These are phyloP conservation scores for Oligia fasciuncula DNA, from an alignment of 2,888 invertebrate genomes.

Conservation along the genomic window DNA sequence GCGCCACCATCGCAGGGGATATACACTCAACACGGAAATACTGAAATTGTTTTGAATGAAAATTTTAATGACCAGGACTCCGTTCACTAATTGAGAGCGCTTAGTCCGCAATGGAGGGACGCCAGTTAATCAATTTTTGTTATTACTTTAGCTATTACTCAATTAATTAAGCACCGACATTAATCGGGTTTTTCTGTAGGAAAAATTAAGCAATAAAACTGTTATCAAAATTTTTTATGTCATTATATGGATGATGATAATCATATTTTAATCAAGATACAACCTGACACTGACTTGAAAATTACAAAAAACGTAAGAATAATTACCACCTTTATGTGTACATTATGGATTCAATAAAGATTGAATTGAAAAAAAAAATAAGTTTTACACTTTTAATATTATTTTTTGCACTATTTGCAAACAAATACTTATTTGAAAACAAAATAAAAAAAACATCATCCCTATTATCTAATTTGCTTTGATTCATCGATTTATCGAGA, in stretches of 20 bases:
- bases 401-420: too few species aligned
- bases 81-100: slow-evolving; percentile 83
- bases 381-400: too few species aligned
- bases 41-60: slow-evolving; percentile 88
- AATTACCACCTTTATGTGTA: too few species aligned
- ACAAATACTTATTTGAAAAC: too few species aligned
- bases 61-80: slow-evolving; percentile 85
- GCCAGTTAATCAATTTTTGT: slow-evolving; percentile 79
- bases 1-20: slow-evolving; percentile 69
- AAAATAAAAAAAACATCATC: too few species aligned
- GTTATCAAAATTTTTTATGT: neutral
- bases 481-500: neutral
- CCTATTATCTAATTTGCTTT: too few species aligned
- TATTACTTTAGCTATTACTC: slow-evolving; percentile 71
- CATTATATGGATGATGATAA: neutral
- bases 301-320: too few species aligned
- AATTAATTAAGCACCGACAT: slow-evolving; percentile 29
- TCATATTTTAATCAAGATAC: too few species aligned
- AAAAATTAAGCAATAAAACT: neutral
- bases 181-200: neutral
- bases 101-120: slow-evolving; percentile 73
- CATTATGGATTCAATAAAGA: too few species aligned
- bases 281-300: too few species aligned
- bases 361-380: too few species aligned
- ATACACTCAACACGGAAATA: slow-evolving; percentile 77